Conservation (phyloP, 2,113 vertebrate species). For the Pholis gunnellus region DNA sequence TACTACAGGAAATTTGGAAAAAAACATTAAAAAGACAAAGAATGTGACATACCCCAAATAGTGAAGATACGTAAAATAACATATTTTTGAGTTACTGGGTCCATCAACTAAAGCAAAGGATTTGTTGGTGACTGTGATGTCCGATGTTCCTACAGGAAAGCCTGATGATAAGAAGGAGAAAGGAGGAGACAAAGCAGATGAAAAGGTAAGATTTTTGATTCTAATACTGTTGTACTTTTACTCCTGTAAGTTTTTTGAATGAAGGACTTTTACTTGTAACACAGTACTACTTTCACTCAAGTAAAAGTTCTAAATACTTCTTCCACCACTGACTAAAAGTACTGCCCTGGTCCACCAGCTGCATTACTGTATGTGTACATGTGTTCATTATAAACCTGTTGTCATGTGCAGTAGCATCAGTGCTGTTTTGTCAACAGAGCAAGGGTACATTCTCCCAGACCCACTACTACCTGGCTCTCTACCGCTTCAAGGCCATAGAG, state of each 20-base stretch:
- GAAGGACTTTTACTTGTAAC: neutral
- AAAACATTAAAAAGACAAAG: neutral
- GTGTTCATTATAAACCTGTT: neutral
- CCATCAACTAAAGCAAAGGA: neutral
- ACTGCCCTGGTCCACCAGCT: neutral
- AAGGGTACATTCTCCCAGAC: constrained; percentile 88
- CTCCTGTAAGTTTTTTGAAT: neutral
- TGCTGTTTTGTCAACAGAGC: constrained; percentile 54
- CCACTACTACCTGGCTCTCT: constrained; percentile 96
- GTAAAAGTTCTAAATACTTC: neutral
- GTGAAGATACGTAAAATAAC: too few species aligned
- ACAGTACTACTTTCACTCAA: neutral
- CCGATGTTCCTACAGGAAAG: constrained; percentile 82
- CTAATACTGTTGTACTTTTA: neutral
- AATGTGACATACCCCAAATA: too few species aligned
- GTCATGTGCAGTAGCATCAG: neutral
- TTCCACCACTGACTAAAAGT: neutral
- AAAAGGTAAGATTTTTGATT: constrained; percentile 85
- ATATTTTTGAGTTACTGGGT: neutral
- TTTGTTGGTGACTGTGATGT: neutral
- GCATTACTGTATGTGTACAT: neutral
- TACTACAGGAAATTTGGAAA: neutral
- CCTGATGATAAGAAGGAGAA: constrained; percentile 93
- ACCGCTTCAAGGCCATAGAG: constrained; percentile 97
- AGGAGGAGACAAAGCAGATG: constrained; percentile 89